Evolutionary conservation across 2,888 invertebrate species (phyloP).

Genomic region (Chrysolina haemoptera): DNA sequence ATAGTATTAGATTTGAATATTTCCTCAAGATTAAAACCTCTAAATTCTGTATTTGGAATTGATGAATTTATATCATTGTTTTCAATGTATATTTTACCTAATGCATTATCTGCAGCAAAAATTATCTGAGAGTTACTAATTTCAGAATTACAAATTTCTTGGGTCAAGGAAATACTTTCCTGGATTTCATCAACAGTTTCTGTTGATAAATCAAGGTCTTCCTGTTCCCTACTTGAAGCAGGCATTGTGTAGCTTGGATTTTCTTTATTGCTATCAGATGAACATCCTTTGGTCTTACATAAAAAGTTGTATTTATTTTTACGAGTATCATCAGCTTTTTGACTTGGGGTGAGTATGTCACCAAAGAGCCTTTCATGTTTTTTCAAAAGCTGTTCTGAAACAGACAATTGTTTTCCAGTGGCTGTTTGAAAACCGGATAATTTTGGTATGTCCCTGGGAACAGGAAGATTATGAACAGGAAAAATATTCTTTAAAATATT

Average conservation of each 20-base stretch:
- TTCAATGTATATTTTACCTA: conserved; percentile 21
- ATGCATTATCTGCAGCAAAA: conserved; percentile 31
- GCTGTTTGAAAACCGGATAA: conserved; percentile 47
- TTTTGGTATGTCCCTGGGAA: conserved; percentile 26
- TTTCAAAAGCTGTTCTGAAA: conserved; percentile 55
- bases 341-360: conserved; percentile 56
- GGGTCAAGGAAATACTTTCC: conserved; percentile 39
- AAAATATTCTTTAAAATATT: conserved; percentile 7
- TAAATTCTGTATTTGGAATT: conserved; percentile 28
- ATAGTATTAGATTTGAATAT: conserved; percentile 21
- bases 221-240: background rate
- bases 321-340: conserved; percentile 34
- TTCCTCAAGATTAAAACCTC: conserved; percentile 39
- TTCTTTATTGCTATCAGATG: conserved; percentile 8
- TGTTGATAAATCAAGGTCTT: no score
- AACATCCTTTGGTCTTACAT: background rate
- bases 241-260: conserved; percentile 30
- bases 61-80: background rate
- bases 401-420: conserved; percentile 64
- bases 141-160: conserved; percentile 42
- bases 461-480: background rate
- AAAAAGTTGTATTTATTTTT: conserved; percentile 52
- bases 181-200: conserved; percentile 19
- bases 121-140: conserved; percentile 40
- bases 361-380: conserved; percentile 66